Base-by-base conservation (phyloP, 1,140 invertebrate species). In the Coenobita brevimanus region DNA sequence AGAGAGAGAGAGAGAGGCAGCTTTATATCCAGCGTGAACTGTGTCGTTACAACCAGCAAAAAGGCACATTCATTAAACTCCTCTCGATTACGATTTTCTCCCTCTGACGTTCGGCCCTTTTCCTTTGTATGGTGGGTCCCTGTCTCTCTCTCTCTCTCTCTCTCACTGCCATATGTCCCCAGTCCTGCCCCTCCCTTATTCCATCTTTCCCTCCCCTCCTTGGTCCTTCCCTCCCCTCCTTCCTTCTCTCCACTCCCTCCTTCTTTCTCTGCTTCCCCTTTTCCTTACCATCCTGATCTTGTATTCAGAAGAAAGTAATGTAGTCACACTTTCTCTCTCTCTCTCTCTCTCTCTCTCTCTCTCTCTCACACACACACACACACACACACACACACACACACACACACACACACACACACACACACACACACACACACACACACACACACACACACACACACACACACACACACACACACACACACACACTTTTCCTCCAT, bases 361-460 rank as follows among this genome's bases (percentile, higher is more conserved):
- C 67, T 71, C 46, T 46, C 36, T 78, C 73, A 69, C 13, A 69
- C 13, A 69, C 13, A 69, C 13, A 69, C 13, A 69, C 13, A 69
- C 13, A 69, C 13, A 69, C 2, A 73, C 1, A 73, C 2, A 73
- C 2, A 73, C 1, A 71, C n/a, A 71, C 67, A 71, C n/a, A 24
- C 30, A 71, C 30, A 71, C 67, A 4, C 30, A 71, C 21, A 4
- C 30, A 71, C 27, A 4, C 67, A 71, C n/a, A 3, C 1, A 71
- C 67, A 71, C n/a, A 13, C 1, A 71, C n/a, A 71, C 67, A 71
- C 67, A 71, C 67, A 71, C 1, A 71, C 67, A 71, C 67, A 71
- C n/a, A 13, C 10, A 57, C 54, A n/a, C 10, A 57, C 10, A 69
- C 15, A 17, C 13, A 69, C 15, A 17, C 8, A 69, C 64, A 17